These are phyloP conservation scores for Eubasilissa regina DNA, from an alignment of 1,140 invertebrate species.

Conservation along the genomic window DNA sequence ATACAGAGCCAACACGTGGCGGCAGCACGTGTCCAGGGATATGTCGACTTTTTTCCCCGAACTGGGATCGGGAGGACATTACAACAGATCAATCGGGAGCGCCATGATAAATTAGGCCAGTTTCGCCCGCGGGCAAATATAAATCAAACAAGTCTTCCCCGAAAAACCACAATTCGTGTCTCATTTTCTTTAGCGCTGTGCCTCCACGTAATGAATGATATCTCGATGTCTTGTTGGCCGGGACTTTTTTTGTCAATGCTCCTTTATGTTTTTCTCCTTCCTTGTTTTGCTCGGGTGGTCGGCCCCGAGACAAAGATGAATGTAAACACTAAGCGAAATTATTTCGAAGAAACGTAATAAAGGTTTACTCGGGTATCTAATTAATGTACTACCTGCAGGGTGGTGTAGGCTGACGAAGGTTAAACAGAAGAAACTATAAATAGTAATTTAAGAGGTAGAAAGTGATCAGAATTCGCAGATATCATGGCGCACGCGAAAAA, in stretches of 20 bases:
- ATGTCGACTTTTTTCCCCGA: background rate
- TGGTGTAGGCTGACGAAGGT: no score
- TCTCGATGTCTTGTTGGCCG: background rate
- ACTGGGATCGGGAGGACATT: background rate
- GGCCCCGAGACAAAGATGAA: background rate
- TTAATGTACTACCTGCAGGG: no score
- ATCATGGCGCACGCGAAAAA: no score
- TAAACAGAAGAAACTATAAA: no score
- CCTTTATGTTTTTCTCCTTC: background rate
- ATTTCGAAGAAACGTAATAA: no score
- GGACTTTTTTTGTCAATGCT: background rate
- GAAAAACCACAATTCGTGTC: background rate
- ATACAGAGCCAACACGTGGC: no score
- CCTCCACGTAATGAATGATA: conserved; percentile 3
- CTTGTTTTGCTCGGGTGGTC: background rate
- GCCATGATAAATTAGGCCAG: background rate
- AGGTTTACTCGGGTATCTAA: no score
- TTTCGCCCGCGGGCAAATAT: background rate
- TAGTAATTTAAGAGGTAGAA: no score
- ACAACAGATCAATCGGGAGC: conserved; percentile 3
- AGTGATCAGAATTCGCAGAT: no score
- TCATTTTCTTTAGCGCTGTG: conserved; percentile 1
- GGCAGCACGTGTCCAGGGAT: conserved; percentile 6
- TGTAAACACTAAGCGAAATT: background rate
- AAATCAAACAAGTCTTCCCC: conserved; percentile 7